phyloP scores from a whole-genome alignment of 2,113 vertebrate genomes.

The Acanthisitta chloris region DNA sequence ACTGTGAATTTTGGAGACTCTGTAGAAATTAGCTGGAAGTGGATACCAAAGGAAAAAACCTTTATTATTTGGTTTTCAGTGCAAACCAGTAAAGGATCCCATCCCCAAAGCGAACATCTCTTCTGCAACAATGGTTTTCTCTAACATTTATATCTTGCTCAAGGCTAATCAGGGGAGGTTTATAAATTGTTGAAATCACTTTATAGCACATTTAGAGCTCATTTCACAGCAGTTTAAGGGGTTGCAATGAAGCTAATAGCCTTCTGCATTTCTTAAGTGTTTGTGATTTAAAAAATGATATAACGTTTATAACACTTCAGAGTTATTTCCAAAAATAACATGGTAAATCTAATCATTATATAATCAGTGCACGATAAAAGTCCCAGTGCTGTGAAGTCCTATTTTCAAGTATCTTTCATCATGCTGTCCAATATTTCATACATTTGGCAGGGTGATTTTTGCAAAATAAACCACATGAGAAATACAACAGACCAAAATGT shows the following conservation, averaged over 20 bases:
- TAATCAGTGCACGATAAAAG: neutral
- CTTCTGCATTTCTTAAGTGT: conserved; percentile 61
- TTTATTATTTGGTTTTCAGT: neutral
- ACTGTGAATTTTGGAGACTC: neutral
- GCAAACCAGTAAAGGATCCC: neutral
- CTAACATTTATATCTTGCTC: conserved; percentile 56
- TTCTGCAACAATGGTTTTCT: conserved; percentile 19
- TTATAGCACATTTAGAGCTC: conserved; percentile 62
- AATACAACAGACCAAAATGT: neutral
- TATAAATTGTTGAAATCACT: conserved; percentile 67
- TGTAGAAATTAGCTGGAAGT: neutral
- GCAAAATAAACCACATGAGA: neutral
- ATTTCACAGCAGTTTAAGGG: conserved; percentile 61
- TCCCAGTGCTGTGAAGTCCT: neutral
- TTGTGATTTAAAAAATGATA: conserved; percentile 61
- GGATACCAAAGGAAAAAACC: neutral
- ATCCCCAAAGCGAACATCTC: conserved; percentile 1
- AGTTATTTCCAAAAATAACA: conserved; percentile 29
- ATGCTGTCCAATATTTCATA: neutral
- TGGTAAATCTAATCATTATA: conserved; percentile 22
- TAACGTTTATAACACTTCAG: conserved; percentile 20
- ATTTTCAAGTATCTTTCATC: neutral
- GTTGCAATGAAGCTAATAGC: conserved; percentile 62
- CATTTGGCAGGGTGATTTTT: neutral
- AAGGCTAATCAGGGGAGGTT: conserved; percentile 59